Conservation (phyloP, 1,140 invertebrate genomes). For the Ectropis grisescens region DNA sequence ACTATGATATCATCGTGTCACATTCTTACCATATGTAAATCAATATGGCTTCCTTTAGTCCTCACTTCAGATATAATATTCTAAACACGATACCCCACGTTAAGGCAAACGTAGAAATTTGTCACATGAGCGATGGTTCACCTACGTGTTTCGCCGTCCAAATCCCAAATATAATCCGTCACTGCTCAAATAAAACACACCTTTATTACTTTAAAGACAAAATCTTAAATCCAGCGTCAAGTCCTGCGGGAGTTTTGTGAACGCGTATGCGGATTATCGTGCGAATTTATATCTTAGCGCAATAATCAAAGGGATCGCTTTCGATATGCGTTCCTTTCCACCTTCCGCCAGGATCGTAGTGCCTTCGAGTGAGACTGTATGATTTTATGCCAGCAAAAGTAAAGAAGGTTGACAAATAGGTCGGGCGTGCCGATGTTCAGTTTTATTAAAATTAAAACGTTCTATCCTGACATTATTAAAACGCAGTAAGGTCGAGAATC, state of each 20-base stretch:
- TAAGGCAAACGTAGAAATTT: slow-evolving; percentile 69
- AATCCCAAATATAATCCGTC: slow-evolving; percentile 64
- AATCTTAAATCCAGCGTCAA: slow-evolving; percentile 51
- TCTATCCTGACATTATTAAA: slow-evolving; percentile 51
- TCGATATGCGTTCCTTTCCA: slow-evolving; percentile 23
- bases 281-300: slow-evolving; percentile 56
- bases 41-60: slow-evolving; percentile 40
- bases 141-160: slow-evolving; percentile 63
- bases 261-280: slow-evolving; percentile 35
- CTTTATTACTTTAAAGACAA: slow-evolving; percentile 65
- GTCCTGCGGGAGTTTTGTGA: slow-evolving; percentile 40
- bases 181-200: slow-evolving; percentile 60
- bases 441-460: slow-evolving; percentile 68
- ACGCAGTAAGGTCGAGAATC: slow-evolving; percentile 43
- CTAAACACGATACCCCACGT: slow-evolving; percentile 60
- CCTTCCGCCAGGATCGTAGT: slow-evolving; percentile 26
- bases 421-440: slow-evolving; percentile 59
- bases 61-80: slow-evolving; percentile 58
- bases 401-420: slow-evolving; percentile 68
- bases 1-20: too few species aligned
- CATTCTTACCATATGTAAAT: too few species aligned
- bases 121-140: slow-evolving; percentile 69
- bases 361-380: slow-evolving; percentile 49
- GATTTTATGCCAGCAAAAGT: slow-evolving; percentile 64
- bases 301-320: slow-evolving; percentile 52